Conservation (phyloP, 2,888 invertebrate species). For the Saturnia japonica region DNA sequence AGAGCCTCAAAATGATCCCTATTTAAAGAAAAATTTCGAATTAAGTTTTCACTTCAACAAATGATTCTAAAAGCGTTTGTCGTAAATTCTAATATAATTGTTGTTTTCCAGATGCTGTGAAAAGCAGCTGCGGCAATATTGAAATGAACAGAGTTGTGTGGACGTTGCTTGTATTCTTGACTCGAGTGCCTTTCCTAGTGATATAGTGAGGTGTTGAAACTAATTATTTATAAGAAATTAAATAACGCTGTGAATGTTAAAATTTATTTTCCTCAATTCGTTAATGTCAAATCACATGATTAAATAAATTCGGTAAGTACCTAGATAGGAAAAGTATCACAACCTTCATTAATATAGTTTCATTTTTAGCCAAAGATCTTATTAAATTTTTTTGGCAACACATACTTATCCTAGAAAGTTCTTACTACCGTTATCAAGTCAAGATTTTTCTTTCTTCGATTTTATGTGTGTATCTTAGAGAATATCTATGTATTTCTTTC, state of each 20-base stretch:
- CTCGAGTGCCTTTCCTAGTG: constrained; percentile 23
- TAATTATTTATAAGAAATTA: not conserved
- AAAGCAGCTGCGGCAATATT: constrained; percentile 10
- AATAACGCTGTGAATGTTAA: not conserved
- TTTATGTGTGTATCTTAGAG: too few relatives aligned
- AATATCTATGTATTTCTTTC: too few relatives aligned
- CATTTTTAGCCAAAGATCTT: not conserved
- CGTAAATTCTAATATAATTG: not conserved
- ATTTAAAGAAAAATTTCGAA: not conserved
- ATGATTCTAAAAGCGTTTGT: not conserved
- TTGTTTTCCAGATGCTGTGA: constrained; percentile 14
- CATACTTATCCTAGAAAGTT: not conserved
- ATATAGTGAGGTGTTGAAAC: not conserved
- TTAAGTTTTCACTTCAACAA: not conserved
- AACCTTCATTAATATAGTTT: not conserved
- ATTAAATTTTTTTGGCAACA: not conserved
- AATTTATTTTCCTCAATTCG: not conserved
- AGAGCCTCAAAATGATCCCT: not conserved
- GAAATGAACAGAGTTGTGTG: not conserved
- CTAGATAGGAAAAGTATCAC: not conserved
- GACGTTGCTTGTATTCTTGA: constrained; percentile 1
- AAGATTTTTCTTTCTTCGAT: too few relatives aligned
- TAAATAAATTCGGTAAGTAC: not conserved
- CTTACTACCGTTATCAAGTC: not conserved
- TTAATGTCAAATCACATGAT: not conserved